Conservation (phyloP, 2,113 vertebrate species). For the Scophthalmus maximus region DNA sequence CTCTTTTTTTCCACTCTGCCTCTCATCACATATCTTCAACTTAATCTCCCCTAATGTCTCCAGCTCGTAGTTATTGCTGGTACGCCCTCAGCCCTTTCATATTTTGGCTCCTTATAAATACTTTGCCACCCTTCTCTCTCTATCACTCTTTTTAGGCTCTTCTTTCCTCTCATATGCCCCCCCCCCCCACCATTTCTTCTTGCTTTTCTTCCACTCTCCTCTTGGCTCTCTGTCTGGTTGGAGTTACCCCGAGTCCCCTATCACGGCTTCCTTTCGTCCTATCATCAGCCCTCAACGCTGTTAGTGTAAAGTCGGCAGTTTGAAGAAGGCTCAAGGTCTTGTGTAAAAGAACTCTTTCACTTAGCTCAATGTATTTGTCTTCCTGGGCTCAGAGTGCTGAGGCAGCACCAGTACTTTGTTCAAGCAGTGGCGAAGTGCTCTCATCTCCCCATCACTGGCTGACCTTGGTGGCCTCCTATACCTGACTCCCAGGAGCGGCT, state of each 20-base stretch:
- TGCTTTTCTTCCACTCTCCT: not conserved
- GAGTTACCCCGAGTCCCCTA: conserved; percentile 22
- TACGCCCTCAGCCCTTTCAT: conserved; percentile 1
- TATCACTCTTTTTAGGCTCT: not conserved
- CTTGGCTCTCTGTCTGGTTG: conserved; percentile 18
- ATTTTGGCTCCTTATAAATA: conserved; percentile 14
- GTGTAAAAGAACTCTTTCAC: conserved; percentile 63
- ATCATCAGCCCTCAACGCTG: conserved; percentile 24
- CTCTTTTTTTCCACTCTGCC: conserved; percentile 22
- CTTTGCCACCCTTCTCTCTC: conserved; percentile 4
- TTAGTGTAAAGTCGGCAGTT: conserved; percentile 46
- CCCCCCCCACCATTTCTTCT: not conserved
- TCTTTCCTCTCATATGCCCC: not conserved
- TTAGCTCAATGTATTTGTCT: conserved; percentile 62
- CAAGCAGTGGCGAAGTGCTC: conserved; percentile 55
- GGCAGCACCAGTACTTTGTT: conserved; percentile 47
- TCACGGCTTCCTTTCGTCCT: conserved; percentile 34
- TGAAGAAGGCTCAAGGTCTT: conserved; percentile 67
- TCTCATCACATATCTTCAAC: conserved; percentile 46
- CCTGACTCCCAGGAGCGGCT: conserved; percentile 31
- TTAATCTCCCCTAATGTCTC: conserved; percentile 38
- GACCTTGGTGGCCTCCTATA: conserved; percentile 56
- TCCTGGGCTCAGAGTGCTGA: conserved; percentile 59
- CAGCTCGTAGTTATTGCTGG: conserved; percentile 20
- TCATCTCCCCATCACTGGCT: conserved; percentile 47